Evolutionary conservation across 53 echinoderm and acorn worm species (phyloP), one percentile per base, ranked within the genome.

Genomic region (Apostichopus leukothele): DNA sequence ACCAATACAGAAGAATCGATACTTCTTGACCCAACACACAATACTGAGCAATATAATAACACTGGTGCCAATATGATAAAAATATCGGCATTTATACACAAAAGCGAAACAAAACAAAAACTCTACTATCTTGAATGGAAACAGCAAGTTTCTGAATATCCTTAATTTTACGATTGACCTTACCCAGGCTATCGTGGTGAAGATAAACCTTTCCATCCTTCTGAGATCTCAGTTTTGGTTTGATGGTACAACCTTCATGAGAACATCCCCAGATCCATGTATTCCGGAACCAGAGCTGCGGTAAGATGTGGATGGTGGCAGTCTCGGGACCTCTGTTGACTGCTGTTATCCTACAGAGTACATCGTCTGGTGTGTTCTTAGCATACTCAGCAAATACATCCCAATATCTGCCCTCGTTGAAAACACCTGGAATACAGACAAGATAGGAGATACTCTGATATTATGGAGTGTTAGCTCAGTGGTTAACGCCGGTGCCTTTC

Each of bases 261-360:
- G 91, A 74, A 74, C 97, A 96, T 60, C 95, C 95, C 97, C 97
- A 96, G 55, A 96, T 96, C 97, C 97, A 96, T 9, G 97, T 96
- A 59, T 96, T 96, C 22, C 97, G 91, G 79, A 90, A 96, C 93
- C 95, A 96, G n/a, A 93, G 84, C 75, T 93, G 93, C 0, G 97
- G 97, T 51, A 96, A 91, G 1, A 96, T 92, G 57, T 96, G 97
- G 51, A 96, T 94, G 76, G 97, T 96, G 6, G 97, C 97, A 3
- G 97, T 85, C 16, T 96, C 97, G 5, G 97, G 95, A 10, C 97
- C 97, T 14, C 94, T 92, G 90, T 96, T 96, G 57, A 86, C 92
- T 8, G 95, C 97, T 1, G 97, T 96, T 80, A 96, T 92, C n/a
- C 91, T 92, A 78, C 95, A 92, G 8, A 96, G 94, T 52, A 96